Base-by-base conservation (phyloP, 2,113 vertebrate genomes). In the Leptobrachium leishanense region DNA sequence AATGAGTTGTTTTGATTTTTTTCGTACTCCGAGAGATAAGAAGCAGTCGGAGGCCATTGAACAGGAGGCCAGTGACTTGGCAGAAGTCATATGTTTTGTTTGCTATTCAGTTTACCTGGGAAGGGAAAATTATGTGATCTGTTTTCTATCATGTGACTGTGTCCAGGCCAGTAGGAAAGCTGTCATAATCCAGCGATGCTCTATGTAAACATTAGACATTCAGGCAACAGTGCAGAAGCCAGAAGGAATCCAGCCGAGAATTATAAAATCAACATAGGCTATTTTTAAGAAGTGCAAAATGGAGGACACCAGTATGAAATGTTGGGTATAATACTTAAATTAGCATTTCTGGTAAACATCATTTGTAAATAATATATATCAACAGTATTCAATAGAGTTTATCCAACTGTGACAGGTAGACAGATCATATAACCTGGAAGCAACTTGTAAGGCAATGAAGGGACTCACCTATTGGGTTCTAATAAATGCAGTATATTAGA, bases 211-310 rank as follows among this genome's bases (percentile, higher is more conserved):
- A 79, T 77, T 44, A 77, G 75, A 65, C 62, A 67, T 66, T 79
- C 46, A 79, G 77, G 77, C 77, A 55, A 68, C 50, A 79, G 70
- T 31, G 62, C 40, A 72, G 63, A 79, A 73, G 77, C 63, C 69
- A 72, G 72, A 79, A 67, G 66, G 70, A 72, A 66, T 79, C 64
- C 53, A 43, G 69, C 70, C 55, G 72, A 73, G 70, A 79, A 67
- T 65, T 68, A 70, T 77, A 77, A 77, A 69, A 65, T 77, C 66
- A 70, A 77, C 75, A 79, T 64, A 67, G 44, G 62, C 72, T 79
- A 79, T 73, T 79, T 79, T 79, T 79, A 73, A 15, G 15, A 79
- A 73, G 50, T 43, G 68, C 62, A 79, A 73, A 66, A 79, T 66
- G 77, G 46, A 73, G 77, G 70, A 73, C 69, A 72, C 15, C 40